Base-by-base conservation (phyloP, 2,888 invertebrate genomes). In the Ophion slaviceki region DNA sequence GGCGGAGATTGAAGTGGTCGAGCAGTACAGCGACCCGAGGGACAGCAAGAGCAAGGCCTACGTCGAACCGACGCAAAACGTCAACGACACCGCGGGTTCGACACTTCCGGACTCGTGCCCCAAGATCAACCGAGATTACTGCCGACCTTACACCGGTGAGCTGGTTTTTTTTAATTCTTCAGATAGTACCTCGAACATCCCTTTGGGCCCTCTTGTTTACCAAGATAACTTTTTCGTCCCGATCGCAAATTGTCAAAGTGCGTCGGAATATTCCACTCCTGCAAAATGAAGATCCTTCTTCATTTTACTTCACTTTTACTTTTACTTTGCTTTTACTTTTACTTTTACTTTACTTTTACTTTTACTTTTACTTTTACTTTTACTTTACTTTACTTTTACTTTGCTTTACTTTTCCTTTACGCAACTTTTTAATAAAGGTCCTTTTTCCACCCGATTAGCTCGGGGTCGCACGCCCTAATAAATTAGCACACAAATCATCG, bases 1-100 rank as follows among this genome's bases (percentile, higher is more conserved):
- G 93, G 89, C 92, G 85, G 92, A 96, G 96, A 95, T 97, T 89
- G 96, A 96, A 94, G 95, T 97, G 89, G 94, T 97, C 93, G 97
- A 97, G 93, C 96, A 96, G 82, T 97, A 97, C 93, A 96, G 96
- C 91, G 96, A 96, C 91, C 97, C 97, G 20, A 95, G 96, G 87
- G 97, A 97, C 92, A 96, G 96, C 80, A 92, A 90, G 86, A 91
- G 89, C 72, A 94, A 94, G 90, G 91, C 93, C 36, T 94, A 93
- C 89, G 90, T 92, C 11, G 93, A 94, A 68, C 93, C 93, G 7
- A 59, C 81, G 17, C 84, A 70, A 40, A 61, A 11, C 68, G 92
- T 92, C 89, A 94, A 94, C 83, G 95, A 95, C 86, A 90, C 91
- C 4, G 53, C 67, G 0, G 66, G 57, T 17, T 66, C 84, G 3